Evolutionary conservation across 2,888 invertebrate genomes (phyloP), one percentile per base, ranked within the genome.

Genomic region (Suillia variegata): DNA sequence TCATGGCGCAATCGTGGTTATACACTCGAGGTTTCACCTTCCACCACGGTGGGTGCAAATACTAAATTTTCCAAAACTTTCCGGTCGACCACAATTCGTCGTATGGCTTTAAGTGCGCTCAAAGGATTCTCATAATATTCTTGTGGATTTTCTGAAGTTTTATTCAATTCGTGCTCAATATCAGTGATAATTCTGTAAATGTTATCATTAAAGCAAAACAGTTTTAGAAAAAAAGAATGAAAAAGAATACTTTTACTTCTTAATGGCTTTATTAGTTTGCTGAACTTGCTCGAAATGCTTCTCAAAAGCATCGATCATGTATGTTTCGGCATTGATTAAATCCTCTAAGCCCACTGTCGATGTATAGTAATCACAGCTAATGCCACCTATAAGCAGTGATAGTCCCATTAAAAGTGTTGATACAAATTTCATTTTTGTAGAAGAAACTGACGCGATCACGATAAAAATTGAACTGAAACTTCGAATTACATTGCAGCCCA

Each of bases 51-150:
- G n/a, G n/a, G n/a, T n/a, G n/a, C n/a, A n/a, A n/a, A n/a, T n/a
- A n/a, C n/a, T n/a, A n/a, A n/a, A 67, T 17, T 1, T 2, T 69
- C 57, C 3, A 76, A 61, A 38, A 69, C 56, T 13, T 67, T 58
- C 75, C 76, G 75, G 26, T 71, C 69, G 15, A 64, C 62, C 0
- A 65, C 71, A 1, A 76, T 45, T 1, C 76, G 67, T 18, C 56
- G 66, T 0, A 76, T 68, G 8, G 67, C 67, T 10, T 52, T 62
- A 17, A 69, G 70, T 2, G 66, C 69, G 55, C 70, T 71, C 0
- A 74, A 4, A 0, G 76, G 76, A 62, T 76, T 69, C 0, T 65
- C 70, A 56, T 64, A 72, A 51, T 66, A 68, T 0, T 65, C 52
- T 0, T 48, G 42, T 1, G 45, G 34, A 33, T 59, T 51, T 1